phyloP scores from a whole-genome alignment of 1,140 invertebrate genomes.

The Drosophila ambigua region DNA sequence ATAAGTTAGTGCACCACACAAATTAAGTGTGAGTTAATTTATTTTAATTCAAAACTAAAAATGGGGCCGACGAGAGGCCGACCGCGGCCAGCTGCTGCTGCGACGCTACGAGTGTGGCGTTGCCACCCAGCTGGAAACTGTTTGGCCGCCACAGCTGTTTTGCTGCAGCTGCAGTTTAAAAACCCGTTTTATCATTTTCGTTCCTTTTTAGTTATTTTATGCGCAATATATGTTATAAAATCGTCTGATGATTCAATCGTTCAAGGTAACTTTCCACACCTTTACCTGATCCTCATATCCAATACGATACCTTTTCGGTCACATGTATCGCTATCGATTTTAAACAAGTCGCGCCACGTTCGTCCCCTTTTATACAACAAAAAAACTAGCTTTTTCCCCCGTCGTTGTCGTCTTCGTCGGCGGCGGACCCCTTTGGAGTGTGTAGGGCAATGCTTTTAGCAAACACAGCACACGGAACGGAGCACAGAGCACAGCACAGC shows the following conservation, averaged over 20 bases:
- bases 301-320: not conserved
- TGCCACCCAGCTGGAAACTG: slow-evolving; percentile 5
- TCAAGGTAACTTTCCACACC: no score
- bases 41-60: slow-evolving; percentile 62
- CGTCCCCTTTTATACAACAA: not conserved
- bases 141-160: not conserved
- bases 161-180: slow-evolving; percentile 6
- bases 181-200: slow-evolving; percentile 21
- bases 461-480: no score
- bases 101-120: not conserved
- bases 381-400: no score
- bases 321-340: slow-evolving; percentile 17
- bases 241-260: no score
- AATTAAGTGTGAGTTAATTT: slow-evolving; percentile 56
- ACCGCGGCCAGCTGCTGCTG: slow-evolving; percentile 33
- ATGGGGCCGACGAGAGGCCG: slow-evolving; percentile 30
- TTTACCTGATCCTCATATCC: no score
- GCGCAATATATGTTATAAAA: no score
- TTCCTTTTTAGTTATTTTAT: not conserved
- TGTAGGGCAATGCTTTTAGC: slow-evolving; percentile 16
- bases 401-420: no score
- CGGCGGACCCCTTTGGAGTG: not conserved
- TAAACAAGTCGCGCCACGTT: no score
- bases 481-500: slow-evolving; percentile 6
- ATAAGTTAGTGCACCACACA: slow-evolving; percentile 31